Base-by-base conservation (phyloP, 2,888 invertebrate genomes). In the Gymnoscelis rufifasciata region DNA sequence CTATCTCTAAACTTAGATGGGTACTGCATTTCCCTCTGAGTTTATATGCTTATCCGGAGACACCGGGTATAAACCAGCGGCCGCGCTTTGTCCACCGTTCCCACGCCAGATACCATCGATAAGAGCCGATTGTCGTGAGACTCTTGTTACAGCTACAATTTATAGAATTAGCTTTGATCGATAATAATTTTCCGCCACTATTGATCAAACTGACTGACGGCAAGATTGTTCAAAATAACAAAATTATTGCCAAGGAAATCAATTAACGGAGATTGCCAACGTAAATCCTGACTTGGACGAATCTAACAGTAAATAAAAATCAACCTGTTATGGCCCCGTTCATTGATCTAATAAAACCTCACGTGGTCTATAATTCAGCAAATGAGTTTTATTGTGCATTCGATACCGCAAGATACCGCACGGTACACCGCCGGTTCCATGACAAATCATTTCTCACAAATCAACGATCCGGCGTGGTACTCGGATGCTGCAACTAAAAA, bases 381-480 rank as follows among this genome's bases (percentile, higher is more conserved):
- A 70, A 70, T 68, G 66, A 65, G 69, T 68, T 71, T 33, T 33
- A 15, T 66, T 68, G 50, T 64, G 60, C 59, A 60, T 50, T 59
- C 49, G 57, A 62, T 57, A 71, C 65, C 66, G 66, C 63, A 68
- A 68, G 59, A 57, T 63, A 65, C 61, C 64, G 56, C 62, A 59
- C 51, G 47, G 38, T 47, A 62, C 75, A 78, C 78, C 77, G 75
- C 78, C 77, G 75, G 78, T 76, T 78, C 70, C 68, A 68, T 74
- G 74, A 78, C 75, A 79, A 77, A 74, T 71, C 76, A 73, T 65
- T 66, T 67, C n/a, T n/a, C n/a, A n/a, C n/a, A n/a, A n/a, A n/a
- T n/a, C 61, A 74, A 68, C 69, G 68, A 76, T 69, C 69, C 64
- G 79, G 73, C 76, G 72, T 71, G 73, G 76, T 78, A 77, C 78